Percentiles rank a stretch among this genome's conserved stretches.
Evolutionary conservation across 2,797 vertebrate species (phyloP).

Genomic region (Toxotes lorentzi): DNA sequence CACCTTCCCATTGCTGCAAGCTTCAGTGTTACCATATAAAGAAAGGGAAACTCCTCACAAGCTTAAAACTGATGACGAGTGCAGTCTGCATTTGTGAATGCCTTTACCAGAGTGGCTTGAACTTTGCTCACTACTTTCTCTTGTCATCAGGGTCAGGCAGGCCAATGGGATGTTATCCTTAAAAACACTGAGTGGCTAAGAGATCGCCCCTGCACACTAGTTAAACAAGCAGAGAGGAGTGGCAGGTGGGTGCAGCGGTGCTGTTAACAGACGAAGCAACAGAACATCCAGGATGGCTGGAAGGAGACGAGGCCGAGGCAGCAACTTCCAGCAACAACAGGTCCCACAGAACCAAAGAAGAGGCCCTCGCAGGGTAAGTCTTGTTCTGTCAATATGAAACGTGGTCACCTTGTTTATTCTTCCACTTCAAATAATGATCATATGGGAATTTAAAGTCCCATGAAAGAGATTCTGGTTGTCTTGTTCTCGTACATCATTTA

Average conservation of each 20-base stretch:
- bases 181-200: constrained; percentile 30
- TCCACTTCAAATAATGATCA: constrained; percentile 6
- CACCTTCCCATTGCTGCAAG: background rate
- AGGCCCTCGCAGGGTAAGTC: constrained; percentile 63
- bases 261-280: background rate
- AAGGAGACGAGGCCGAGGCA: constrained; percentile 79
- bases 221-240: constrained; percentile 36
- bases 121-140: constrained; percentile 80
- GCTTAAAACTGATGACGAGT: constrained; percentile 41
- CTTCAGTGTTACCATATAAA: background rate
- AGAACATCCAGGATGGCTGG: constrained; percentile 77
- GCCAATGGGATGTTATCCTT: constrained; percentile 39
- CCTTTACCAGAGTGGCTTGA: constrained; percentile 58
- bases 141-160: constrained; percentile 77
- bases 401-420: background rate
- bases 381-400: constrained; percentile 7
- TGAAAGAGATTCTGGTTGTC: background rate
- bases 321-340: constrained; percentile 61
- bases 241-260: constrained; percentile 3
- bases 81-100: constrained; percentile 23
- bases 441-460: background rate
- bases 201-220: constrained; percentile 2
- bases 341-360: constrained; percentile 46
- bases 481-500: background rate
- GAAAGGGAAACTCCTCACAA: constrained; percentile 6